Conservation (phyloP, 2,797 vertebrate genomes). For the Chloroceryle amazona region DNA sequence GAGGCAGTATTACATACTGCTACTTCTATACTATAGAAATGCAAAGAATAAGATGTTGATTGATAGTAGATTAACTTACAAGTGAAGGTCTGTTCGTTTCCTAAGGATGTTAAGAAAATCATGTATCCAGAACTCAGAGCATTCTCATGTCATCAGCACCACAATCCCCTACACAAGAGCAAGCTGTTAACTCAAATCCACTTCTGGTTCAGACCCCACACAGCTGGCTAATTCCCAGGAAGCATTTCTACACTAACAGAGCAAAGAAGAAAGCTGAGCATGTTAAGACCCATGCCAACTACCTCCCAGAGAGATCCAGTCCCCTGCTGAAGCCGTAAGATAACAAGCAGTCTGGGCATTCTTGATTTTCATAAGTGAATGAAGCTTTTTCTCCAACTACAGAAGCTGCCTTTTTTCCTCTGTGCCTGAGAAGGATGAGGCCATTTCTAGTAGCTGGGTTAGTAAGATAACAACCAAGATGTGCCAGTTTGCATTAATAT, state of each 20-base stretch:
- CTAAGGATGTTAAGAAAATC: not conserved
- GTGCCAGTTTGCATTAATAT: not conserved
- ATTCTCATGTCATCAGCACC: not conserved
- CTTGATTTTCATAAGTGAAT: not conserved
- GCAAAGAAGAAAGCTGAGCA: not conserved
- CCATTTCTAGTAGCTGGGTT: not conserved
- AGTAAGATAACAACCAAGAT: not conserved
- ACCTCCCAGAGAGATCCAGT: not conserved
- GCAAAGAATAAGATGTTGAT: not conserved
- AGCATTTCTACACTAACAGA: not conserved
- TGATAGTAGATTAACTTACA: not conserved
- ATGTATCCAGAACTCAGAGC: not conserved
- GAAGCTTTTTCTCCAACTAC: not conserved
- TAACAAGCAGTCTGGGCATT: not conserved
- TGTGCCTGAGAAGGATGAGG: not conserved
- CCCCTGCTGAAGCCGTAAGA: not conserved
- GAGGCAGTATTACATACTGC: not conserved
- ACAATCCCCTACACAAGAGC: not conserved
- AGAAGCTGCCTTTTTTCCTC: not conserved
- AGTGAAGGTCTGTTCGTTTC: not conserved
- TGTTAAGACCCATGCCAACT: not conserved
- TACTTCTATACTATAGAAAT: not conserved
- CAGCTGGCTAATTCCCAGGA: not conserved
- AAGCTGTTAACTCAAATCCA: not conserved
- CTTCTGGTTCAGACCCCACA: not conserved